These are phyloP conservation scores for Axis porcinus DNA, from an alignment of 2,113 vertebrate genomes.

Conservation along the genomic window DNA sequence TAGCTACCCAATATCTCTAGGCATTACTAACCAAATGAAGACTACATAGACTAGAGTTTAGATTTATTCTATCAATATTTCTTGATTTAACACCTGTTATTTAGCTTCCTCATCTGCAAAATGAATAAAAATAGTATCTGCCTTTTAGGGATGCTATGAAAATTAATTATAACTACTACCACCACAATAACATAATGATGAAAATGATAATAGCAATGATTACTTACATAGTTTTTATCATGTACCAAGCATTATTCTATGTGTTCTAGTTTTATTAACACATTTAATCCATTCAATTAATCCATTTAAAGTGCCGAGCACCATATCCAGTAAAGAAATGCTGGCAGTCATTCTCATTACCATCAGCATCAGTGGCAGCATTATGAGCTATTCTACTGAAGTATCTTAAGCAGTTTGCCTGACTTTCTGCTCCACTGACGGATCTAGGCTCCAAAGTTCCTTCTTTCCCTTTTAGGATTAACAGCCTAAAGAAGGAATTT, in stretches of 20 bases:
- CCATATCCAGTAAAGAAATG: neutral
- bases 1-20: neutral
- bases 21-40: conserved; percentile 40
- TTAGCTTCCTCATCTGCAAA: neutral
- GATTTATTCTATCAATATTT: conserved; percentile 25
- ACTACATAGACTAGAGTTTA: neutral
- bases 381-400: neutral
- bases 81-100: neutral
- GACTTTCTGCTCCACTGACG: neutral
- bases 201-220: neutral
- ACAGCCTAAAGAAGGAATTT: neutral
- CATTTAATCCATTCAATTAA: conserved; percentile 15
- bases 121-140: neutral
- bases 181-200: neutral
- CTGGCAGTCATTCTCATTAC: neutral
- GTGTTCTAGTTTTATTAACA: neutral
- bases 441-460: neutral
- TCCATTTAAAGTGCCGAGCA: neutral
- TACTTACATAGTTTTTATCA: neutral
- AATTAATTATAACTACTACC: neutral
- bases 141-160: neutral
- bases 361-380: neutral
- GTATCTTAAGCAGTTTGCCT: neutral
- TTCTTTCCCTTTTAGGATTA: neutral
- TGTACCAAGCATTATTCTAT: neutral